Conservation (phyloP, 1,140 invertebrate genomes). For the Drosophila varians region DNA sequence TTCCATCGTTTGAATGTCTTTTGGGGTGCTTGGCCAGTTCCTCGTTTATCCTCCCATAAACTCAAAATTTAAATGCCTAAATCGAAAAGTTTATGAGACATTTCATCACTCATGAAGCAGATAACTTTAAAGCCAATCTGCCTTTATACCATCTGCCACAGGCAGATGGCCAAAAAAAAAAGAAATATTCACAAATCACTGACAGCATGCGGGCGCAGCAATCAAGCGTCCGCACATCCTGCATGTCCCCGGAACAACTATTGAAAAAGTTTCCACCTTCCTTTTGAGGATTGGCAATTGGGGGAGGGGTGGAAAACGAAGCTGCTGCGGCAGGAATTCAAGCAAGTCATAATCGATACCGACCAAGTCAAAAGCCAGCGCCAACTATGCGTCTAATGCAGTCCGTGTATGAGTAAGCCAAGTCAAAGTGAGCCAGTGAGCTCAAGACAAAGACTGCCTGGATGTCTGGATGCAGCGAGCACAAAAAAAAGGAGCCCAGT, state of each 20-base stretch:
- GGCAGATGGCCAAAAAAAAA: constrained; percentile 25
- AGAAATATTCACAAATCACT: constrained; percentile 33
- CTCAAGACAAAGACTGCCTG: constrained; percentile 26
- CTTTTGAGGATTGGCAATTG: not conserved
- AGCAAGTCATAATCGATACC: constrained; percentile 65
- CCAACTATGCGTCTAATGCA: constrained; percentile 40
- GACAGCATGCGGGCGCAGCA: constrained; percentile 47
- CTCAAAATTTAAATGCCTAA: not conserved
- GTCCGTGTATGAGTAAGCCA: constrained; percentile 19
- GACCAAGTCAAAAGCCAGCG: constrained; percentile 39
- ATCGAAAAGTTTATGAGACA: not conserved
- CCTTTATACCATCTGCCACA: constrained; percentile 1
- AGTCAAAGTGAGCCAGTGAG: constrained; percentile 11
- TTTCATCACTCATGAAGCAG: not conserved
- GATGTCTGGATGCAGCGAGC: not conserved
- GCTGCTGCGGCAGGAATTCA: constrained; percentile 22
- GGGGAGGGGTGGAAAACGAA: not conserved
- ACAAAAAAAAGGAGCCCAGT: constrained; percentile 2
- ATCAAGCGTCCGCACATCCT: constrained; percentile 61
- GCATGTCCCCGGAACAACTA: constrained; percentile 53
- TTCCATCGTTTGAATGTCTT: not conserved
- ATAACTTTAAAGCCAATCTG: constrained; percentile 1
- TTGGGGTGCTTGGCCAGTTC: not conserved
- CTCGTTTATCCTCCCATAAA: constrained; percentile 24
- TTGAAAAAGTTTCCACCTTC: constrained; percentile 61